Percentiles rank a stretch among this genome's conserved stretches.
phyloP scores from a whole-genome alignment of 2,113 vertebrate genomes.

The Uria lomvia region DNA sequence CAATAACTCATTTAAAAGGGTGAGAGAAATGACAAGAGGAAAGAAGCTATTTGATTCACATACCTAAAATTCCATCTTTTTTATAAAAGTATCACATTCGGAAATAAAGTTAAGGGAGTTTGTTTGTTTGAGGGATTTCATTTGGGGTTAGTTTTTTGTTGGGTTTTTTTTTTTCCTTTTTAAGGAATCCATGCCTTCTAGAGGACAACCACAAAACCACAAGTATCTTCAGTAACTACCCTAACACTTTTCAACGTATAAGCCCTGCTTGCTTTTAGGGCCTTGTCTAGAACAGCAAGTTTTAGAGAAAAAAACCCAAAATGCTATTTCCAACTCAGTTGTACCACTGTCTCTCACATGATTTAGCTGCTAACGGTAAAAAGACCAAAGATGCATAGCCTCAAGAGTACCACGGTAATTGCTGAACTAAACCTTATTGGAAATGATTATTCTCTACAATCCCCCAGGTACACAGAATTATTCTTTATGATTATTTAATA shows the following conservation, averaged over 20 bases:
- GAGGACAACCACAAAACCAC: neutral
- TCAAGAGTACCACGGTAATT: neutral
- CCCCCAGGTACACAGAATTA: neutral
- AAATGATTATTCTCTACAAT: neutral
- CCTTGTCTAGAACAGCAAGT: neutral
- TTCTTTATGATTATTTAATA: slow-evolving; percentile 36
- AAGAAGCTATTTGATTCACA: neutral
- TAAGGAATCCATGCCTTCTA: neutral
- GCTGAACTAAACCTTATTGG: neutral
- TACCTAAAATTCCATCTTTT: neutral
- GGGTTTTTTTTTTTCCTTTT: neutral
- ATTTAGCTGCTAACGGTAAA: neutral
- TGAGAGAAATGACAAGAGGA: neutral
- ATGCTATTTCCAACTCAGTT: neutral
- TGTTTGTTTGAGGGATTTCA: neutral
- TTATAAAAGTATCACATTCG: neutral
- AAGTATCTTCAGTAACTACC: neutral
- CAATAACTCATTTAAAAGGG: neutral
- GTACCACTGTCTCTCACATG: neutral
- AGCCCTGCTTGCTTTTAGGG: neutral
- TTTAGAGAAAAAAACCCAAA: neutral
- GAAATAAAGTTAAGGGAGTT: neutral
- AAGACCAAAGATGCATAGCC: neutral
- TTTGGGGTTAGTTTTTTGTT: neutral
- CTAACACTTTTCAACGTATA: neutral